Base-by-base conservation (phyloP, 2,888 invertebrate genomes). In the Gari tellinella region DNA sequence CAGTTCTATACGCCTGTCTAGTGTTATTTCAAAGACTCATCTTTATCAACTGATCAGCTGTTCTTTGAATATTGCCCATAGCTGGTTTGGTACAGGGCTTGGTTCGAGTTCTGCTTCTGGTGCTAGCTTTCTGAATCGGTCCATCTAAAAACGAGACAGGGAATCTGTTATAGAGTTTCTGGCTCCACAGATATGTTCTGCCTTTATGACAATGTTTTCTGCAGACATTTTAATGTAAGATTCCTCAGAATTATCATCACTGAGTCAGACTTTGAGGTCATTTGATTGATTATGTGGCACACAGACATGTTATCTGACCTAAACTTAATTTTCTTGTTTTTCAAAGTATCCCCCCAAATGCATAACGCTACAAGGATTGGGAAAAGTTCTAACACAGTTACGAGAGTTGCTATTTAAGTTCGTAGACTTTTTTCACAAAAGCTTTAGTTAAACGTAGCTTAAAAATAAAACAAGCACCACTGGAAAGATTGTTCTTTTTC, bases 251-350 rank as follows among this genome's bases (percentile, higher is more conserved):
- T n/a, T 12, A 56, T 37, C 62, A 68, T 62, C 14, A 61, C 48
- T 25, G 7, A 23, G 7, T 56, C 45, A 19, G 61, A 66, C 23
- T 62, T 65, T 15, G 72, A 72, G n/a, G 58, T 60, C 64, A 64
- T 70, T 49, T 46, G 52, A 17, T 64, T 64, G 17, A 70, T 37
- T 21, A 70, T 64, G 17, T 64, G 60, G 23, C 38, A 40, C 2
- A 72, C 55, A n/a, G 72, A 19, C 40, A 66, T 55, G n/a, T 66
- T 72, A 56, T 66, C 65, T 2, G 48, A 57, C 14, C 62, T 61
- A 23, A 72, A 72, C 7, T 31, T 38, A 10, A 65, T 55, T 45
- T 64, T 72, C 37, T 65, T 65, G 15, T 56, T 60, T 26, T 43
- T 61, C 2, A 62, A 17, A 8, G 51, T 10, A 0, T 65, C 49